Evolutionary conservation across 2,113 vertebrate genomes (phyloP), one percentile per base, ranked within the genome.

Genomic region (Larimichthys polyactis): DNA sequence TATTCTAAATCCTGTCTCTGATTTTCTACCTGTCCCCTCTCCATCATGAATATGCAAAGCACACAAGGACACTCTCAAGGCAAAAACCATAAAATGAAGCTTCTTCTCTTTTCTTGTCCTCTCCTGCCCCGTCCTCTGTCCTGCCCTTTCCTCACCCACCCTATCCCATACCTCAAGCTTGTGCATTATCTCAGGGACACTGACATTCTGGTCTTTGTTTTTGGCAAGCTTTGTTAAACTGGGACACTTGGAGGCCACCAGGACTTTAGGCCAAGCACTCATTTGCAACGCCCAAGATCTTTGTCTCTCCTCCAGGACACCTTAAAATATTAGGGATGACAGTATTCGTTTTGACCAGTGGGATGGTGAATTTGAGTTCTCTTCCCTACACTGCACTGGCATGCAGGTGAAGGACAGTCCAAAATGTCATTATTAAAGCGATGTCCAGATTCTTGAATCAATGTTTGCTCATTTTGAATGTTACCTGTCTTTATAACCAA

Each of bases 41-140:
- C 58, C 27, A 66, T 85, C 78, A 91, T 94, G 77, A 86, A 89
- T 91, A 93, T 93, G 90, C 89, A 92, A 87, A 89, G 74, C 69
- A 78, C 82, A 88, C 69, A 76, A 88, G 77, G 76, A 84, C 82
- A 57, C 62, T 84, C 87, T 90, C 88, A 78, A 92, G 86, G 89
- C 85, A 89, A 84, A 83, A 91, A 55, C 63, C 86, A 87, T 87
- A 77, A 93, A 90, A 85, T 83, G 49, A 79, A 89, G 52, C 52
- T 49, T 71, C 70, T 85, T 71, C 71, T 20, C 71, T 78, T 77
- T 85, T 65, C 52, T 55, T 57, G 62, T 65, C 71, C 71, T 75
- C 78, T 10, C 55, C 54, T 51, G 40, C 49, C 49, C 55, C 8
- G 10, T 83, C 67, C 49, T 75, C 32, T 27, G 44, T 72, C 78